Conservation (phyloP, 1,140 invertebrate species). For the Zaprionus africanus region DNA sequence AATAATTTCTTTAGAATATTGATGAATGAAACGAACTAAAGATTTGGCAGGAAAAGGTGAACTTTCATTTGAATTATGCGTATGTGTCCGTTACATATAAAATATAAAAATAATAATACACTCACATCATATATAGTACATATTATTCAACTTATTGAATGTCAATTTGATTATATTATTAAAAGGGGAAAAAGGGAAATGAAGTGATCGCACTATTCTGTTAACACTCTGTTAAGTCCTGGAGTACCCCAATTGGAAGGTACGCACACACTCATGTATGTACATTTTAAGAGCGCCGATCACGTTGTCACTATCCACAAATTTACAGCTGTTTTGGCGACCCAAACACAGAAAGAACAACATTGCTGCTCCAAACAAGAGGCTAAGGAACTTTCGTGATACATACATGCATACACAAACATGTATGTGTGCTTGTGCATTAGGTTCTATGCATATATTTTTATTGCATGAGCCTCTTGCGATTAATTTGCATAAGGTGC, state of each 20-base stretch:
- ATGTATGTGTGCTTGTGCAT: not conserved
- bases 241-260: not conserved
- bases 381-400: constrained; percentile 57
- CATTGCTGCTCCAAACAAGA: constrained; percentile 28
- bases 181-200: not conserved
- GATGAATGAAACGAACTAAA: not conserved
- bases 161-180: not conserved
- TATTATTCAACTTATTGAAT: constrained; percentile 4
- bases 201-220: not conserved
- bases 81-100: not conserved
- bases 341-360: constrained; percentile 25
- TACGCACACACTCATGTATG: constrained; percentile 18
- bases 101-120: not conserved
- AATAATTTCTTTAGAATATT: not conserved
- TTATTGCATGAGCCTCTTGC: constrained; percentile 45
- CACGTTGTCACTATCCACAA: constrained; percentile 22
- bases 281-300: constrained; percentile 1
- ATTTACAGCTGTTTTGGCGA: constrained; percentile 44
- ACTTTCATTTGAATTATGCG: not conserved
- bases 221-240: constrained; percentile 28
- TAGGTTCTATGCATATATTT: constrained; percentile 12
- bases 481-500: constrained; percentile 16
- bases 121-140: not conserved
- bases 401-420: constrained; percentile 8
- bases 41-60: not conserved